Percentiles rank a stretch among this genome's conserved stretches.
Conservation (phyloP, 2,113 vertebrate species). For the Peromyscus polionotus region DNA sequence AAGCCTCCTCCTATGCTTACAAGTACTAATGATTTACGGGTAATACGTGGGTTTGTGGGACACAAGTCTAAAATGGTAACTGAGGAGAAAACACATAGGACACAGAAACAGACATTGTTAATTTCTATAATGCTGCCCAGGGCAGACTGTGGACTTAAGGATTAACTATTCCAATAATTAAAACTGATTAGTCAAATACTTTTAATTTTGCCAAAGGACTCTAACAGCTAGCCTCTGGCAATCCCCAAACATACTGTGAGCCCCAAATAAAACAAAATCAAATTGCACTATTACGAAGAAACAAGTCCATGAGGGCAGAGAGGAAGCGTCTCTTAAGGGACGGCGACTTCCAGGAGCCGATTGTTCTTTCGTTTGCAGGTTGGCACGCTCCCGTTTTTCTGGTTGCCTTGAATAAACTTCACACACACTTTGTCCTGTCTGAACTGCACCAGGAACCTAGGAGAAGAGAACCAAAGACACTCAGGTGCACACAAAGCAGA, state of each 20-base stretch:
- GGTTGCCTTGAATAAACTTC: conserved; percentile 95
- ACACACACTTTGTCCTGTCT: conserved; percentile 99
- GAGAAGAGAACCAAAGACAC: conserved; percentile 46
- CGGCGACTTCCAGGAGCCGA: conserved; percentile 96
- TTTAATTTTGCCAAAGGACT: conserved; percentile 84
- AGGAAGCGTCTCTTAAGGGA: conserved; percentile 88
- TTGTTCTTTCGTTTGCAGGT: conserved; percentile 99
- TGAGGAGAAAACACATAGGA: conserved; percentile 77
- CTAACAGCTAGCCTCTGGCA: conserved; percentile 83
- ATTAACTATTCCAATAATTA: conserved; percentile 82
- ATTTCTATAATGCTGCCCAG: conserved; percentile 77
- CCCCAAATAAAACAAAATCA: conserved; percentile 82
- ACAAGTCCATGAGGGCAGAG: conserved; percentile 84
- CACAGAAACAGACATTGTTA: conserved; percentile 66
- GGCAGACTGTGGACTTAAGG: conserved; percentile 74
- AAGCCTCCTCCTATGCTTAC: conserved; percentile 74
- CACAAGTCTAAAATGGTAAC: conserved; percentile 76
- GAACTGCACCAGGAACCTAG: conserved; percentile 98
- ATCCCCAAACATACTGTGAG: conserved; percentile 82
- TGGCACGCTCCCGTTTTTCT: conserved; percentile 94
- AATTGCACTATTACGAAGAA: conserved; percentile 91
- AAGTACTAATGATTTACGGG: conserved; percentile 69
- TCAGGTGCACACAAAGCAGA: background rate
- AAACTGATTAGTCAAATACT: conserved; percentile 77
- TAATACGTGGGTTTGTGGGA: conserved; percentile 79